Evolutionary conservation across 2,888 invertebrate species (phyloP), one percentile per base, ranked within the genome.

Genomic region (Leptinotarsa rubiginosa): DNA sequence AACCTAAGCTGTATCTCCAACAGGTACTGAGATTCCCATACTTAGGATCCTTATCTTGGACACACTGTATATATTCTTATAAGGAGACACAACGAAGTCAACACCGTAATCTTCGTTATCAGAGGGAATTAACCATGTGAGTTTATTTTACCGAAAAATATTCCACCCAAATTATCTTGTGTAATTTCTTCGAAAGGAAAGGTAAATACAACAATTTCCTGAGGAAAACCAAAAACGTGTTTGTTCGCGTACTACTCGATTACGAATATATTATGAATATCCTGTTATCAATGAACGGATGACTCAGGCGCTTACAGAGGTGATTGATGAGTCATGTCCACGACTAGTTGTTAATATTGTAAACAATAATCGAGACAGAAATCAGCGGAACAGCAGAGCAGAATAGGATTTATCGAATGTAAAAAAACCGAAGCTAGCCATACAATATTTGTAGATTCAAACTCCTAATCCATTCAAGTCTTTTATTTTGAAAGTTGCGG

Each of bases 231-330:
- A 15, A 15, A 3, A 12, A 4, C 22, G 56, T 56, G 22, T 22
- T 56, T 22, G 20, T 22, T 56, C 20, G 22, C 56, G 56, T 56
- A 56, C 56, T 15, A 56, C 56, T 56, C 56, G 13, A 22, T 56
- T 13, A 56, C 41, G 64, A 20, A 22, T 66, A 52, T 67, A 67
- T 74, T 70, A 74, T 74, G 49, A 70, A 74, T 74, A 69, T 47
- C 65, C 56, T 56, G 20, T 22, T 22, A 56, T 56, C 56, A 56
- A 56, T 56, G 59, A 3, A 41, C 41, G 10, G 65, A 47, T 74
- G 73, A 74, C 56, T 74, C 73, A 74, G 56, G 31, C 20, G n/a
- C n/a, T n/a, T 62, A 62, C 25, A 31, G 41, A 62, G 41, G 62
- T n/a, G 62, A 31, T 41, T 25, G 41, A 41, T 62, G 62, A 62